Percentiles rank a stretch among this genome's conserved stretches.
Evolutionary conservation across 2,113 vertebrate species (phyloP).

Genomic region (Proterorhinus semilunaris): DNA sequence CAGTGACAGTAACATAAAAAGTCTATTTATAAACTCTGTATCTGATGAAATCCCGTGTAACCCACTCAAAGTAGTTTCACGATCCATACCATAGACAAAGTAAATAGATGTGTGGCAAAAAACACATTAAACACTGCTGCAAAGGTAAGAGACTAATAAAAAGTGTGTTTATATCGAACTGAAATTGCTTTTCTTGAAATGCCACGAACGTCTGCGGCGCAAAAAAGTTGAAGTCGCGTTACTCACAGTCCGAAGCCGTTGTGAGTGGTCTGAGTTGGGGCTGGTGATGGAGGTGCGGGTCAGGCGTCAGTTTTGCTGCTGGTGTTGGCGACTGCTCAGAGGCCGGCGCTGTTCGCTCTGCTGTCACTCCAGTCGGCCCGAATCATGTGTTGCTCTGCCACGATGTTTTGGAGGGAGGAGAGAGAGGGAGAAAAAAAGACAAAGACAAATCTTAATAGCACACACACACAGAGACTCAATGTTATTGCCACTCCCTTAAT

Average conservation of each 20-base stretch:
- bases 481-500: conserved; percentile 72
- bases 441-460: conserved; percentile 72
- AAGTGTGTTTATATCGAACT: neutral
- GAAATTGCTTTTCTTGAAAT: neutral
- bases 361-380: conserved; percentile 94
- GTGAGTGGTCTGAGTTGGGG: conserved; percentile 83
- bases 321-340: conserved; percentile 90
- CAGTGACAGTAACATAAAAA: conserved; percentile 16
- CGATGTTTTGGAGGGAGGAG: conserved; percentile 48
- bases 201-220: neutral
- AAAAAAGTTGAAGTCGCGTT: conserved; percentile 29
- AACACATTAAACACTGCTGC: neutral
- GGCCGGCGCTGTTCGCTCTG: conserved; percentile 87
- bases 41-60: conserved; percentile 14
- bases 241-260: conserved; percentile 98
- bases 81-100: neutral
- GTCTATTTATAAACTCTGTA: conserved; percentile 21
- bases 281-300: conserved; percentile 86
- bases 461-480: conserved; percentile 62
- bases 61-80: conserved; percentile 7
- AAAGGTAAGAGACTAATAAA: conserved; percentile 5
- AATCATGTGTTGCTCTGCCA: conserved; percentile 79
- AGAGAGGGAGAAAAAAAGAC: conserved; percentile 45
- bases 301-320: conserved; percentile 82
- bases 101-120: neutral